These are phyloP conservation scores for Drosophila ananassae DNA, from an alignment of 1,140 invertebrate genomes.

Conservation along the genomic window DNA sequence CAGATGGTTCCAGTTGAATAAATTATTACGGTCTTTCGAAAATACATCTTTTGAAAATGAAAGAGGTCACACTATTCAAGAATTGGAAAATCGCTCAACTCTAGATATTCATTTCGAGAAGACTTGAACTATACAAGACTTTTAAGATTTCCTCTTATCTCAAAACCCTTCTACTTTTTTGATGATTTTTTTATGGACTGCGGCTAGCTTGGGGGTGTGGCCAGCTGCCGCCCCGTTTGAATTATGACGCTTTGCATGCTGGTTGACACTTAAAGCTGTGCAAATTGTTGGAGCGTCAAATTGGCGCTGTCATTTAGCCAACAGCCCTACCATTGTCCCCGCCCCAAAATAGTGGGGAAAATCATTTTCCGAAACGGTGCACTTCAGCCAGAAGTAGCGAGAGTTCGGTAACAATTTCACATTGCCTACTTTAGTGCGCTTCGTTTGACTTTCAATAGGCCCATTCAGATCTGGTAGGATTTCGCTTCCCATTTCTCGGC, in stretches of 20 bases:
- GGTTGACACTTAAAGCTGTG: slow-evolving; percentile 80
- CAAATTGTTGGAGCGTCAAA: slow-evolving; percentile 80
- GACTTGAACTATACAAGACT: no score
- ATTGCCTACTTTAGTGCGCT: slow-evolving; percentile 73
- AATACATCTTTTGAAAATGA: no score
- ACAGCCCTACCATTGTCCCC: accelerated
- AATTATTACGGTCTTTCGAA: background rate
- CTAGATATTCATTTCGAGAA: no score
- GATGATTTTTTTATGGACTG: background rate
- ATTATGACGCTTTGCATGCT: slow-evolving; percentile 78
- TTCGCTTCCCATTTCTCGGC: background rate
- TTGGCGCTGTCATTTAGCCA: slow-evolving; percentile 65
- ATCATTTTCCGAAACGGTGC: slow-evolving; percentile 62
- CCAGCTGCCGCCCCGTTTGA: slow-evolving; percentile 52
- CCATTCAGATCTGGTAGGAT: slow-evolving; percentile 34
- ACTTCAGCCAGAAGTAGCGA: slow-evolving; percentile 25
- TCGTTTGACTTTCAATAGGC: slow-evolving; percentile 75
- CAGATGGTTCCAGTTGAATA: background rate
- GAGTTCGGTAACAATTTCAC: slow-evolving; percentile 30
- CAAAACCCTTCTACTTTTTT: slow-evolving; percentile 1
- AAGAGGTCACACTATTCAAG: no score
- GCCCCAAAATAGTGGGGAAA: slow-evolving; percentile 21
- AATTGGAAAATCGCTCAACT: no score
- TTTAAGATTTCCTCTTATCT: slow-evolving; percentile 16
- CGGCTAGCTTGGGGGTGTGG: slow-evolving; percentile 5